Conservation (phyloP, 2,113 vertebrate genomes). For the Chionomys nivalis region DNA sequence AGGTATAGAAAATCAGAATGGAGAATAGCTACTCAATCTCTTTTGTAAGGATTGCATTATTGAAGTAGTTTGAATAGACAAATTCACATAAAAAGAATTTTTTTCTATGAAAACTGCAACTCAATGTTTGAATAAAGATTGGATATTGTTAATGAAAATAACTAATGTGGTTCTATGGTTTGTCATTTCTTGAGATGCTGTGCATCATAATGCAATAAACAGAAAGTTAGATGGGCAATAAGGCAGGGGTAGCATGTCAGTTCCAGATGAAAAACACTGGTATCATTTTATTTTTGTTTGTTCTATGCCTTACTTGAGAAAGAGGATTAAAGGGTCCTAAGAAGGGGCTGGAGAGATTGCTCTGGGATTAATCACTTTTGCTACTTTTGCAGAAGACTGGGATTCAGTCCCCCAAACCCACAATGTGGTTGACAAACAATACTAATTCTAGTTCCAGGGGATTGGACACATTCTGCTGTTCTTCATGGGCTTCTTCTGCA, state of each 20-base stretch:
- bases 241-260: neutral
- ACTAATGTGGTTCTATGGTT: neutral
- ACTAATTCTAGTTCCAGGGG: neutral
- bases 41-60: neutral
- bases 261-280: neutral
- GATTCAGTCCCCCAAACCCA: neutral
- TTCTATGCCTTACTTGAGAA: neutral
- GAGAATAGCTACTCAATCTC: neutral
- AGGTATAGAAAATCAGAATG: neutral
- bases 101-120: neutral
- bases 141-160: neutral
- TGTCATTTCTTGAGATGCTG: neutral
- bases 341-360: neutral
- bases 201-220: neutral
- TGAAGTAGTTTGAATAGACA: neutral
- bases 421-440: neutral
- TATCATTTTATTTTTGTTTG: neutral
- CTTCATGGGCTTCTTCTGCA: neutral
- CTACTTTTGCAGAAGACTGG: neutral
- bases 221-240: neutral
- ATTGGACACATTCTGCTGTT: no score
- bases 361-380: no score
- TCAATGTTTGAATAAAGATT: neutral
- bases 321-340: neutral
- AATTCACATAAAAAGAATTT: neutral